Evolutionary conservation across 2,113 vertebrate species (phyloP), one percentile per base, ranked within the genome.

Genomic region (Sinocyclocheilus anshuiensis): DNA sequence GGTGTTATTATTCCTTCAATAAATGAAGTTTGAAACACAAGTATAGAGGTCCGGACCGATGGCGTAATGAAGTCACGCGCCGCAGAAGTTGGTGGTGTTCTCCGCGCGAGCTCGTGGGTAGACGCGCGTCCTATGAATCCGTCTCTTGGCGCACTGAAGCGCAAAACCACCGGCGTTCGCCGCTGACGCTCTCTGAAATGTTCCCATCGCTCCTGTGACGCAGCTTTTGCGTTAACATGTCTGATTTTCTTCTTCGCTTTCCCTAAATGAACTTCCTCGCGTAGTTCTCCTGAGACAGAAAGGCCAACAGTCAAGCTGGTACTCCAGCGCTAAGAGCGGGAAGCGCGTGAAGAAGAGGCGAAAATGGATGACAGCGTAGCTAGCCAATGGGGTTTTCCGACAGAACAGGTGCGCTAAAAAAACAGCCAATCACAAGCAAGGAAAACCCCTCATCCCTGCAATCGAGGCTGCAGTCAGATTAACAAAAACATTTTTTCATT

Each of bases 261-360:
- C 15, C 29, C 57, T 67, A 6, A 72, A 67, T 57, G 81, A 83
- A 87, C 86, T 87, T 84, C 29, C 45, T 63, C 39, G 61, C 45
- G 67, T 11, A 78, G 81, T 74, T 65, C 75, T 84, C 67, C 77
- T n/a, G 81, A 87, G 81, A 83, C 74, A 85, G 61, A 79, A 77
- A 87, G 65, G 85, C 67, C 77, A 81, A 79, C 67, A 81, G 71
- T 83, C 81, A 83, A 72, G 81, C 81, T 57, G 85, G 48, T 33
- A 74, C 79, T 81, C 69, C 77, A 72, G 82, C 50, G 18, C 76
- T 65, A n/a, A 65, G 63, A 78, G 81, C 76, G 67, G 26, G 26
- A 77, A 77, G 67, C 74, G 39, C 22, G 36, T 48, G 81, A 69
- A 29, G 77, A 59, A 42, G 71, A 79, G 78, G 71, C 45, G 67